Conservation (phyloP, 2,113 vertebrate genomes). For the Atherinomorus stipes region DNA sequence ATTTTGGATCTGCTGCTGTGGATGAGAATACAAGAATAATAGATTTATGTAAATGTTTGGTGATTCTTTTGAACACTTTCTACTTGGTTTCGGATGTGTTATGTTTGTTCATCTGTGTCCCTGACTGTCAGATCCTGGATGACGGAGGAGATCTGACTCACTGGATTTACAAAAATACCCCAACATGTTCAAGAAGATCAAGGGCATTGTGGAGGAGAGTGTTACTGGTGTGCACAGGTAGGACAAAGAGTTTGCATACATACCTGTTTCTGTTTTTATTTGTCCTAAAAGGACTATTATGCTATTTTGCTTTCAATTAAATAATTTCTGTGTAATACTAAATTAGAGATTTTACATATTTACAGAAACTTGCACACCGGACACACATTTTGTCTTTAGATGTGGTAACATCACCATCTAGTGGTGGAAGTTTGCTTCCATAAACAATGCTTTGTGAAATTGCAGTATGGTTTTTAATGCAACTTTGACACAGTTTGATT, state of each 20-base stretch:
- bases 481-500: too few species aligned
- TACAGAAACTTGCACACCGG: background rate
- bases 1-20: too few species aligned
- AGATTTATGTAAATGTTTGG: too few species aligned
- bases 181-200: slow-evolving; percentile 99
- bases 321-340: background rate
- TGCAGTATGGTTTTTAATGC: background rate
- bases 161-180: slow-evolving; percentile 99
- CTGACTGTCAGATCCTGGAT: slow-evolving; percentile 90
- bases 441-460: background rate
- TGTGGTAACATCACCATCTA: slow-evolving; percentile 70
- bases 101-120: too few species aligned
- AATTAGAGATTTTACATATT: background rate
- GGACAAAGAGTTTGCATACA: background rate
- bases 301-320: background rate
- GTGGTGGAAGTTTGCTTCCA: slow-evolving; percentile 46
- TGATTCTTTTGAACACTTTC: too few species aligned
- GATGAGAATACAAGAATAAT: too few species aligned
- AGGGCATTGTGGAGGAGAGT: slow-evolving; percentile 98
- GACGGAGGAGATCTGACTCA: slow-evolving; percentile 98
- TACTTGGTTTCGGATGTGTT: too few species aligned
- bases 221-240: slow-evolving; percentile 98
- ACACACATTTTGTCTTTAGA: background rate
- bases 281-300: background rate
- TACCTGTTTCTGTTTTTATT: background rate